Base-by-base conservation (phyloP, 1,140 invertebrate genomes). In the Drosophila lacteicornis region DNA sequence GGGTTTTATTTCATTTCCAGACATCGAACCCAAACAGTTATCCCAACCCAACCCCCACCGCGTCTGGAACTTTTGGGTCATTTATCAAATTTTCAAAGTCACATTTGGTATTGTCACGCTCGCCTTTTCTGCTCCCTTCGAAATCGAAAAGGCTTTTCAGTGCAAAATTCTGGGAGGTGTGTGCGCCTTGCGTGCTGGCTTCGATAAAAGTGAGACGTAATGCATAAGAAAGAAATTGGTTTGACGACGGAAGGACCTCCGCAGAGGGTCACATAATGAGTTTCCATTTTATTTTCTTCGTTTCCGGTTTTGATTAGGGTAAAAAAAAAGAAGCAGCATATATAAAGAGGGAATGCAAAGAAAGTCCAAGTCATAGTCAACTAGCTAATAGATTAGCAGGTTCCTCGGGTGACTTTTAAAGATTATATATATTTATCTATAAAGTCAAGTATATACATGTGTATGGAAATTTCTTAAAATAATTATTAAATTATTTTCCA, bases 1-100 rank as follows among this genome's bases (percentile, higher is more conserved):
- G 78, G 69, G 69, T 85, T 67, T 84, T 84, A 79, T 84, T 88
- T 88, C 78, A 75, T 79, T 84, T 67, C 49, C 73, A 78, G 80
- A 70, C 82, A 77, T 80, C 65, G 76, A 74, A 67, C 49, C 79
- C 60, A 38, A 59, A 43, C 69, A 59, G 53, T 50, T 70, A 49
- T 47, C 51, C 51, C 47, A 51, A 46, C 4, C 22, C 30, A n/a
- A 8, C 22, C 40, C 40, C 30, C 40, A 15, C 25, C 4, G 19
- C 40, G 75, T 77, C 62, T 68, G 63, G 13, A 59, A 68, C 56
- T 78, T 85, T 90, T 90, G 67, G 86, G 75, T 90, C 85, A 88
- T 88, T 88, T 88, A 88, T 88, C 85, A 88, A 88, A 88, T 85
- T 88, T 88, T 88, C 85, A 90, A 88, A 88, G 85, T 88, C 85